Evolutionary conservation across 2,113 vertebrate genomes (phyloP).

Genomic region (Oryctolagus cuniculus): mOryCun1.1 NC_091438.1:90559001-90559500

Average conservation of each 20-base stretch:
- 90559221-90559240: not conserved
- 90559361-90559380: not conserved
- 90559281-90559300: not conserved
- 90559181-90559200: not conserved
- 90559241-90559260: not conserved
- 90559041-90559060: not conserved
- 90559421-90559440: conserved; percentile 32
- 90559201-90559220: conserved; percentile 55
- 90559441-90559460: not conserved
- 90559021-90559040: not conserved
- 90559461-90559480: not conserved
- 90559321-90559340: conserved; percentile 11
- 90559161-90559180: conserved; percentile 29
- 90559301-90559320: not conserved
- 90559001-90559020: not conserved
- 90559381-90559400: not conserved
- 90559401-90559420: not conserved
- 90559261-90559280: not conserved
- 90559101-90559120: not conserved
- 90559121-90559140: conserved; percentile 19
- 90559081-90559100: not conserved
- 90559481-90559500: not conserved
- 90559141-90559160: not conserved
- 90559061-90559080: not conserved
- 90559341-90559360: not conserved